Base-by-base conservation (phyloP, 2,797 vertebrate genomes). In the Cirrhinus molitorella region DNA sequence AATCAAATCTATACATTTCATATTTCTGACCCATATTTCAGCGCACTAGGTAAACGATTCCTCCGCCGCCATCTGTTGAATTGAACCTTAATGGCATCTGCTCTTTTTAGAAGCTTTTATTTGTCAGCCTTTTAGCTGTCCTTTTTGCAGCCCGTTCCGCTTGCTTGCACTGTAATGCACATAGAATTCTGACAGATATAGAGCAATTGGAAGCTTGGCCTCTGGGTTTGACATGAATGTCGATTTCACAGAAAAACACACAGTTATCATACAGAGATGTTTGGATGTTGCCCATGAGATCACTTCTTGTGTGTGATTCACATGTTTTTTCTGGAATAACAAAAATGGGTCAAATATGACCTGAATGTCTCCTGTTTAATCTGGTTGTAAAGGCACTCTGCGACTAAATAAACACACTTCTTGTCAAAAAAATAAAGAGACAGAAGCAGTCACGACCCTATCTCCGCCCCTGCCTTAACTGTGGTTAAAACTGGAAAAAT, bases 1-100 rank as follows among this genome's bases (percentile, higher is more conserved):
- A 51, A 76, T 82, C 63, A 80, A 63, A 79, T 74, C 34, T 8
- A 83, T 79, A 74, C 73, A 70, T 70, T 70, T 70, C 53, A 77
- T 59, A 77, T 68, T 61, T 75, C 49, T 67, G 25, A 67, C 19
- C 61, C 73, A 13, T 45, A 59, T 57, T 83, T 45, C 65, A 77
- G 25, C 16, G 3, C 72, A 17, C 63, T 37, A 67, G 51, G 63
- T 83, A 67, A 80, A 47, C 16, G 21, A 21, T 25, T 70, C 34
- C 45, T 43, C 40, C 67, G 0, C 11, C 5, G 5, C 28, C 47
- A 66, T 79, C 34, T 85, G 83, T 66, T 67, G 68, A 80, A 74
- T 43, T 28, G 47, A 57, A 83, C 40, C 63, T 14, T 68, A 59
- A 83, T 59, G 73, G 28, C 47, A 82, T 75, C 47, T 83, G 45